Conservation (phyloP, 2,113 vertebrate species). For the Brachyhypopomus occidentalis region DNA sequence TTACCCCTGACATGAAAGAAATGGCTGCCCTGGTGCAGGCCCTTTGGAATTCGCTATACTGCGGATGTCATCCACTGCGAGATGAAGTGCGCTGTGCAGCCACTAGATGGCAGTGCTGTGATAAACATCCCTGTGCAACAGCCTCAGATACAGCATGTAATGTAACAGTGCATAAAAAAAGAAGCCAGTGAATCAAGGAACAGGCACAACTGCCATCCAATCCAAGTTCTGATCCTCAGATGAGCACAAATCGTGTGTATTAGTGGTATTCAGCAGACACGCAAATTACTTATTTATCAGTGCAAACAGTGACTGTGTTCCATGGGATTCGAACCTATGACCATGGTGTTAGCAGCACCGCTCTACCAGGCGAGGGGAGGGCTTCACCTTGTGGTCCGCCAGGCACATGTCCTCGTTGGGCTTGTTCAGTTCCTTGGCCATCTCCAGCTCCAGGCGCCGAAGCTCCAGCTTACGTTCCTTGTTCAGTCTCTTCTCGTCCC, state of each 20-base stretch:
- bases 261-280: no score
- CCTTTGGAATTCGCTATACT: no score
- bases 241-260: neutral
- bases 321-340: no score
- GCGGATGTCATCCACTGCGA: neutral
- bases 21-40: no score
- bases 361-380: neutral
- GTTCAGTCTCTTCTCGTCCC: conserved; percentile 91
- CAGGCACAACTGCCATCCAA: neutral
- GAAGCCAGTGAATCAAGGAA: neutral
- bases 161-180: neutral
- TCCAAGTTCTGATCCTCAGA: neutral
- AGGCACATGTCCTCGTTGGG: conserved; percentile 97
- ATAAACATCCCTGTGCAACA: conserved; percentile 19
- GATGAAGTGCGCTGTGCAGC: conserved; percentile 24
- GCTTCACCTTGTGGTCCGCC: conserved; percentile 89
- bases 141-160: conserved; percentile 18
- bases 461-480: conserved; percentile 92
- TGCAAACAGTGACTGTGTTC: no score
- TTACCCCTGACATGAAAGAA: neutral
- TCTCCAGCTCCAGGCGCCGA: conserved; percentile 86
- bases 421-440: conserved; percentile 93
- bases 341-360: no score
- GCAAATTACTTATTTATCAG: no score
- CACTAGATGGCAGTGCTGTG: conserved; percentile 70